Conservation (phyloP, 1,140 invertebrate genomes). For the Zeugodacus cucurbitae region DNA sequence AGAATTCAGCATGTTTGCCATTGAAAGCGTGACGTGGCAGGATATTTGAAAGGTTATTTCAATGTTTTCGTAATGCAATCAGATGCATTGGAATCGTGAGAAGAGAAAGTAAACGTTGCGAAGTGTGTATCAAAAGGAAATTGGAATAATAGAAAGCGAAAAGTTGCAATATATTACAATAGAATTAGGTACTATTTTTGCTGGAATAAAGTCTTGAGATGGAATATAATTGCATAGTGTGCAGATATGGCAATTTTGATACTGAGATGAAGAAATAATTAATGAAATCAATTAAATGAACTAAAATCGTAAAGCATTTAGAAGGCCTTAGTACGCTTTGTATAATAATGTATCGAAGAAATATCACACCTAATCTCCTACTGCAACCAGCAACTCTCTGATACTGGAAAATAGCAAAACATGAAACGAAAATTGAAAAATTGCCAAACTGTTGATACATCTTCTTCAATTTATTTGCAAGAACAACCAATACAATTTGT, state of each 20-base stretch:
- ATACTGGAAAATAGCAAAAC: too few relatives aligned
- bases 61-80: not conserved
- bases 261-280: too few relatives aligned
- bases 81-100: too few relatives aligned
- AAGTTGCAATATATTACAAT: not conserved
- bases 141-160: not conserved
- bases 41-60: constrained; percentile 5
- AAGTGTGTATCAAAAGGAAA: not conserved
- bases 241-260: too few relatives aligned
- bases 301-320: too few relatives aligned
- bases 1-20: not conserved
- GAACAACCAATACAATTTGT: not conserved
- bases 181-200: not conserved
- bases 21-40: not conserved
- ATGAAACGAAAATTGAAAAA: too few relatives aligned
- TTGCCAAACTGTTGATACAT: too few relatives aligned
- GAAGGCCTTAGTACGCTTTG: too few relatives aligned
- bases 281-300: too few relatives aligned
- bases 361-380: too few relatives aligned
- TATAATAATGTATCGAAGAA: too few relatives aligned
- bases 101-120: not conserved
- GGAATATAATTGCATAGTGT: not conserved
- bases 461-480: not conserved
- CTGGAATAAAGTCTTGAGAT: not conserved
- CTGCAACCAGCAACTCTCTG: too few relatives aligned